These are phyloP conservation scores for Acromyrmex echinatior DNA, from an alignment of 1,140 invertebrate species.

Conservation along the genomic window DNA sequence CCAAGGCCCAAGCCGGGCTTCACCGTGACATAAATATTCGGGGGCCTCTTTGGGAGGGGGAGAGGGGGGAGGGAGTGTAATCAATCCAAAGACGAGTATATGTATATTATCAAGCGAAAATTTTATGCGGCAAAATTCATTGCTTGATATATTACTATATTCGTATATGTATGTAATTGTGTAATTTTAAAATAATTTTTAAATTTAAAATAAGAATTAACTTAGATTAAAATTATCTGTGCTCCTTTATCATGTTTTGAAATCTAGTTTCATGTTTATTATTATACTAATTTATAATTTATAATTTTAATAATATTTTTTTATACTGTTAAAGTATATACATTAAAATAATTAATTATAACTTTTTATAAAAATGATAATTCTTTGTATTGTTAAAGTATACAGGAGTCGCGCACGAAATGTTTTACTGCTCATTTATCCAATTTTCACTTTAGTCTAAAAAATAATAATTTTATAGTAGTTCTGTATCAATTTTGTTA, in stretches of 20 bases:
- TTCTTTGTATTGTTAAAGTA: too few species aligned
- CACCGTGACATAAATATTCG: constrained; percentile 82
- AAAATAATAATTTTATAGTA: too few species aligned
- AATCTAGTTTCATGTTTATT: background rate
- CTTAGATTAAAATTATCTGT: background rate
- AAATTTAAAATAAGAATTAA: background rate
- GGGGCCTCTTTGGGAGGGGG: too few species aligned
- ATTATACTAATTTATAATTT: background rate
- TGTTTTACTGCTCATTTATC: too few species aligned
- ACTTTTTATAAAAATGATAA: too few species aligned
- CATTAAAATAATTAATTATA: too few species aligned
- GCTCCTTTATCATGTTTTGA: background rate
- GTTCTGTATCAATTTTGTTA: too few species aligned
- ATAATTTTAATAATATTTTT: too few species aligned
- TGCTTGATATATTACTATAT: background rate
- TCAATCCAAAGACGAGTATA: constrained; percentile 3
- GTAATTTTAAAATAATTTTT: background rate
- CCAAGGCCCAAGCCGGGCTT: constrained; percentile 77
- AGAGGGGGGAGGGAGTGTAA: too few species aligned
- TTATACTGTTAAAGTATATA: too few species aligned
- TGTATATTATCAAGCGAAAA: background rate
- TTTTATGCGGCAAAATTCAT: background rate
- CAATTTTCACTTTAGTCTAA: too few species aligned
- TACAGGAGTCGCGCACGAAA: too few species aligned
- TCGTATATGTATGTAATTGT: background rate